A percentile compares a stretch with the other conserved stretches of the same genome.
Conservation (phyloP, 2,888 invertebrate genomes). For the Zaprionus bogoriensis region DNA sequence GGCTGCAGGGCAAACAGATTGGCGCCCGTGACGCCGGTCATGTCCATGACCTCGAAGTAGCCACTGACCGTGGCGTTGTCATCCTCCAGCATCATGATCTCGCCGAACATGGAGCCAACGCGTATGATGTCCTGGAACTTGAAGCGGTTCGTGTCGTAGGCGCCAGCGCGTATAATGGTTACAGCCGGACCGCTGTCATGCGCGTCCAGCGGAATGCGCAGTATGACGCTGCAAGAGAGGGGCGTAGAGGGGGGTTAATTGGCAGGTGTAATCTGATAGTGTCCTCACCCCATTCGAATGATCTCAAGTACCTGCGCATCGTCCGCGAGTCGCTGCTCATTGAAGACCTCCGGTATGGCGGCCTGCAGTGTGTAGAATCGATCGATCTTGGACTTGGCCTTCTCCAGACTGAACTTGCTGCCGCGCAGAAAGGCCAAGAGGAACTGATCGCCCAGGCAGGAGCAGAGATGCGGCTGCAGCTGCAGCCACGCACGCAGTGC, state of each 20-base stretch:
- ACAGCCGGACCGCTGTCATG: conserved; percentile 84
- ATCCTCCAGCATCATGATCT: conserved; percentile 86
- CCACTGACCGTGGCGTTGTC: conserved; percentile 85
- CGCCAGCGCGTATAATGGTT: conserved; percentile 84
- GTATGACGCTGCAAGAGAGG: conserved; percentile 43
- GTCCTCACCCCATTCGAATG: conserved; percentile 71
- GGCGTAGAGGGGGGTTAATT: not conserved
- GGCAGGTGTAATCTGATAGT: not conserved
- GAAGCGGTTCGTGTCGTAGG: conserved; percentile 83
- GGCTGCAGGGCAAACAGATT: conserved; percentile 86
- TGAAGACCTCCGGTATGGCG: conserved; percentile 86
- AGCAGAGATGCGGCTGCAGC: conserved; percentile 83
- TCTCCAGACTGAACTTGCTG: conserved; percentile 84
- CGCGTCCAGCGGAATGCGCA: conserved; percentile 77
- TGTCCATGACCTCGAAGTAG: conserved; percentile 85
- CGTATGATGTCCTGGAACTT: conserved; percentile 85
- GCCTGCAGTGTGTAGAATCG: conserved; percentile 85
- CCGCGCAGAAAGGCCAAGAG: conserved; percentile 84
- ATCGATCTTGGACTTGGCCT: conserved; percentile 85
- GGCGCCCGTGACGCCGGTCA: conserved; percentile 84
- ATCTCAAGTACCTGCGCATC: conserved; percentile 76
- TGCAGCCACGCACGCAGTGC: conserved; percentile 84
- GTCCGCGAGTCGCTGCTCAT: conserved; percentile 73
- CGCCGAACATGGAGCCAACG: conserved; percentile 85
- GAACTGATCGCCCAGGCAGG: conserved; percentile 83